phyloP scores from a whole-genome alignment of 2,113 vertebrate species.

The Leiothrix lutea region DNA sequence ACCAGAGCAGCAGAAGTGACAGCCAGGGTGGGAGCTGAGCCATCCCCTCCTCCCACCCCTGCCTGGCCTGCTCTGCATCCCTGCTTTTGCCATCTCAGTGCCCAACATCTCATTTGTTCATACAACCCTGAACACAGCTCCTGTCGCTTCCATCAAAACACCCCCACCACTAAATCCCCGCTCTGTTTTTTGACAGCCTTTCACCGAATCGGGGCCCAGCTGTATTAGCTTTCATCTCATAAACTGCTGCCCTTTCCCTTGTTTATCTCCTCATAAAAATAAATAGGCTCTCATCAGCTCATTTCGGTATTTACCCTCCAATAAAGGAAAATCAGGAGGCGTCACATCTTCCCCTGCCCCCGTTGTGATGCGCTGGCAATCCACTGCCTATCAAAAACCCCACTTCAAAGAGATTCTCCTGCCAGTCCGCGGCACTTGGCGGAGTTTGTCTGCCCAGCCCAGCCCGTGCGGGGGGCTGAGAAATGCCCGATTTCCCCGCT shows the following conservation, averaged over 20 bases:
- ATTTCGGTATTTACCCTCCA: background rate
- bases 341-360: rapidly evolving
- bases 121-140: rapidly evolving
- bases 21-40: background rate
- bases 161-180: background rate
- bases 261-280: background rate
- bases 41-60: rapidly evolving
- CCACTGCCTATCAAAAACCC: no score
- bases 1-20: no score
- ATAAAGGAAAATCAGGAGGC: background rate
- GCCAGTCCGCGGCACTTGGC: rapidly evolving
- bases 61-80: rapidly evolving
- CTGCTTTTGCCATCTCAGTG: rapidly evolving
- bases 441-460: background rate
- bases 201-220: background rate
- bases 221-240: background rate
- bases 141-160: background rate
- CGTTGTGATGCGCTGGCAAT: background rate
- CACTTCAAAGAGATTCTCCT: background rate
- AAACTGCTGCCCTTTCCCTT: background rate
- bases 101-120: background rate
- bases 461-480: background rate
- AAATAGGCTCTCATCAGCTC: background rate
- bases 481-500: rapidly evolving
- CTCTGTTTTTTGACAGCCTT: background rate